These are phyloP conservation scores for Phymastichus coffea DNA, from an alignment of 1,140 invertebrate species.

Conservation along the genomic window DNA sequence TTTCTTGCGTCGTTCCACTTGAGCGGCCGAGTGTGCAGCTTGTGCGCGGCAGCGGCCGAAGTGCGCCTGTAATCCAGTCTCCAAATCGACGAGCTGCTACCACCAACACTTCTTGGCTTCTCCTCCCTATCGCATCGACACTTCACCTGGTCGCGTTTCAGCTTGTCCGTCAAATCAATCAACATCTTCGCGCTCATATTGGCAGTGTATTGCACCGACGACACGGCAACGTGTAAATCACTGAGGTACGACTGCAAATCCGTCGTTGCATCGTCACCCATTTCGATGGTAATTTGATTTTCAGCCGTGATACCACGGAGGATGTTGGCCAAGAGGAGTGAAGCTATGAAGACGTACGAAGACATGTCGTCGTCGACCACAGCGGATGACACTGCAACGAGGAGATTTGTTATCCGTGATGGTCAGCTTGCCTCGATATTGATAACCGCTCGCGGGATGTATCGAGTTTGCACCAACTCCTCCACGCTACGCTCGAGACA, in stretches of 20 bases:
- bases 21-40: not conserved
- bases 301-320: not conserved
- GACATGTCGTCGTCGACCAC: too few relatives aligned
- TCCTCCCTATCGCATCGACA: not conserved
- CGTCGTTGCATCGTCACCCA: not conserved
- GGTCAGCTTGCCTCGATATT: too few relatives aligned
- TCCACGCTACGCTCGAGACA: too few relatives aligned
- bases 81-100: too few relatives aligned
- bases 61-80: too few relatives aligned
- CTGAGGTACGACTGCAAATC: not conserved
- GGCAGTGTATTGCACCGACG: not conserved
- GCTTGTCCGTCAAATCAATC: not conserved
- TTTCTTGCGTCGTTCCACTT: conserved; percentile 10
- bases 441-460: too few relatives aligned
- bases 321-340: not conserved
- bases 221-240: not conserved
- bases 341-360: too few relatives aligned
- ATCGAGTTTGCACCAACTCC: too few relatives aligned
- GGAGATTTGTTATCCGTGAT: too few relatives aligned
- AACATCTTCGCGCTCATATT: not conserved
- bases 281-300: not conserved
- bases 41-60: not conserved
- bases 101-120: too few relatives aligned
- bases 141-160: not conserved
- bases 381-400: too few relatives aligned